Percentiles rank a stretch among this genome's conserved stretches.
Conservation (phyloP, 2,797 vertebrate species). For the Darevskia mixta region DNA sequence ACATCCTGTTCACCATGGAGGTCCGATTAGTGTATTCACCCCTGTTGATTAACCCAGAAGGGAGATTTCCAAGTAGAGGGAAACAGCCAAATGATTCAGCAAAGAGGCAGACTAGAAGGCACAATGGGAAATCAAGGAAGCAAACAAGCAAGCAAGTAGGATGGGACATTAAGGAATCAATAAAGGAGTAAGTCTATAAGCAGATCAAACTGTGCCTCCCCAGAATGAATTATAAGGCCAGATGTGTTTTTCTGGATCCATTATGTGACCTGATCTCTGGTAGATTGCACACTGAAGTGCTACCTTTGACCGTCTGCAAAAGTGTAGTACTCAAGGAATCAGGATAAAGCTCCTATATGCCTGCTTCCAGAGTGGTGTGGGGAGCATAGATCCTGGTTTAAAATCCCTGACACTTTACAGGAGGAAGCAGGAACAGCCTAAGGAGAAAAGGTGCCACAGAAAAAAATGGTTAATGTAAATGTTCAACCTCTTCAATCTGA, state of each 20-base stretch:
- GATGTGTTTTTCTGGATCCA: neutral
- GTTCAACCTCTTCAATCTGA: neutral
- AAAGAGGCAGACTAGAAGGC: neutral
- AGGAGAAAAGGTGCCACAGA: neutral
- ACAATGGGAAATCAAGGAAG: neutral
- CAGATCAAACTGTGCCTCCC: neutral
- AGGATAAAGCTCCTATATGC: neutral
- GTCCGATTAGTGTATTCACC: neutral
- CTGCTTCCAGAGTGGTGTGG: neutral
- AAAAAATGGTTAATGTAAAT: neutral
- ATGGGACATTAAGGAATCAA: neutral
- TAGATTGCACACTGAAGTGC: neutral
- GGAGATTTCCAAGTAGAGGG: neutral
- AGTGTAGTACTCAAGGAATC: neutral
- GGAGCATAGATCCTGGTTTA: neutral
- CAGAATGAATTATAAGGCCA: neutral
- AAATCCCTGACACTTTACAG: neutral
- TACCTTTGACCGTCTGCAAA: neutral
- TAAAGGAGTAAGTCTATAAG: neutral
- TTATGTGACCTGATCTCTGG: too few species aligned
- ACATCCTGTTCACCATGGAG: neutral
- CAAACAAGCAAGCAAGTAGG: neutral
- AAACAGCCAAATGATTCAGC: neutral
- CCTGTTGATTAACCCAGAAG: neutral
- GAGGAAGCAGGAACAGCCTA: neutral